Conservation (phyloP, 2,888 invertebrate species). For the Meliscaeva auricollis region DNA sequence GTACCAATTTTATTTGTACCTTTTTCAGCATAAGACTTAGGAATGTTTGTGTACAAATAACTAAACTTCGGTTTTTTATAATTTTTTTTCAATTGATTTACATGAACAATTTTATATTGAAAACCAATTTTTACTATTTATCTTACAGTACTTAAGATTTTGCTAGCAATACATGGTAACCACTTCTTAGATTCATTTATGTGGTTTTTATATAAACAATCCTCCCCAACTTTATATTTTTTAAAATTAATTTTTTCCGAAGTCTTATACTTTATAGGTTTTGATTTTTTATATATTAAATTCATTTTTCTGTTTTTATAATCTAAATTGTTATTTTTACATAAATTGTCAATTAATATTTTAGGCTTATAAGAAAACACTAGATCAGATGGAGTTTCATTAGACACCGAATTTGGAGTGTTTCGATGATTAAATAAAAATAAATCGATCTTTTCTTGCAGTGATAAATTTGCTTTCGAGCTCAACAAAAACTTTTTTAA, state of each 20-base stretch:
- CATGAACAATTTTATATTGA: constrained; percentile 14
- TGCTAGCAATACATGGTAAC: constrained; percentile 19
- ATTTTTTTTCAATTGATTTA: constrained; percentile 19
- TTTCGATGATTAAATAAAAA: constrained; percentile 35
- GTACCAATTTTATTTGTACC: constrained; percentile 6
- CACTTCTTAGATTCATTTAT: constrained; percentile 13
- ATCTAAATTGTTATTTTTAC: constrained; percentile 12
- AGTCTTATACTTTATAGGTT: constrained; percentile 1
- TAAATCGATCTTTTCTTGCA: constrained; percentile 29
- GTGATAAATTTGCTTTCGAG: constrained; percentile 31
- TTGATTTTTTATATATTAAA: background rate
- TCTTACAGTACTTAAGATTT: constrained; percentile 30
- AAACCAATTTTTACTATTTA: constrained; percentile 19
- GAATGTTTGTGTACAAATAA: constrained; percentile 7
- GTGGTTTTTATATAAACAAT: constrained; percentile 33
- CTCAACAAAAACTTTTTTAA: constrained; percentile 35
- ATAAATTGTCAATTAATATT: constrained; percentile 36
- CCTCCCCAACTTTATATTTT: constrained; percentile 33
- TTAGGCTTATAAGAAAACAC: constrained; percentile 43
- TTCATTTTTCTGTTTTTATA: background rate
- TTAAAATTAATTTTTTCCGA: constrained; percentile 1
- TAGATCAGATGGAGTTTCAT: constrained; percentile 44
- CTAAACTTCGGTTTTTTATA: background rate
- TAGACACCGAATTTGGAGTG: constrained; percentile 41
- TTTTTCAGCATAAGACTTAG: constrained; percentile 6